These are phyloP conservation scores for Thymelicus acteon DNA, from an alignment of 2,888 invertebrate genomes.

Conservation along the genomic window DNA sequence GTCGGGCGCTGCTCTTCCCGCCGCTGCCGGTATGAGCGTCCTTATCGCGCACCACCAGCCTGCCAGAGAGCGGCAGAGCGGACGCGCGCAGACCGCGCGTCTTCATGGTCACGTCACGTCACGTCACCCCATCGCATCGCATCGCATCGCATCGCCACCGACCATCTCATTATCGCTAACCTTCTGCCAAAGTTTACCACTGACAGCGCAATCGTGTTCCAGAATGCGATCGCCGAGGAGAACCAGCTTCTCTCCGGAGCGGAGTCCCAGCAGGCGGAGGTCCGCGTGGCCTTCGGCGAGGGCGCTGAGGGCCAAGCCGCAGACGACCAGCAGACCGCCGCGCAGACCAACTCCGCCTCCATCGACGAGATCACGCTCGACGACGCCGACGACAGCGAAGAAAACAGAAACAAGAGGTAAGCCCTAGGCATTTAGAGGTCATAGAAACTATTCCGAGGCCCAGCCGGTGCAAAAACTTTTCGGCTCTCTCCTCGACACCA, in stretches of 20 bases:
- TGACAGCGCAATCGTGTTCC: conserved; percentile 49
- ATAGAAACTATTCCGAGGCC: no score
- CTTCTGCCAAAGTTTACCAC: conserved; percentile 3
- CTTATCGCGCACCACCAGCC: conserved; percentile 75
- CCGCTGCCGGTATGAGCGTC: conserved; percentile 76
- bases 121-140: conserved; percentile 49
- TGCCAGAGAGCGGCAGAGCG: conserved; percentile 78
- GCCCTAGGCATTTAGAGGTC: neutral
- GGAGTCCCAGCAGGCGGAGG: conserved; percentile 86
- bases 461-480: no score
- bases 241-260: conserved; percentile 81
- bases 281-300: conserved; percentile 85
- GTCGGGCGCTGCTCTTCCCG: conserved; percentile 67
- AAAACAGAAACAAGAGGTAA: conserved; percentile 91
- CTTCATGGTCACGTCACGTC: conserved; percentile 51
- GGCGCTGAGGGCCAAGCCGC: conserved; percentile 64
- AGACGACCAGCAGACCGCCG: conserved; percentile 76
- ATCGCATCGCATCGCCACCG: conserved; percentile 44
- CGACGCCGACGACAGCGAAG: conserved; percentile 89
- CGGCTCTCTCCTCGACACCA: neutral
- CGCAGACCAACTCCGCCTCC: conserved; percentile 86
- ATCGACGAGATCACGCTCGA: conserved; percentile 89
- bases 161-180: conserved; percentile 51
- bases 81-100: conserved; percentile 68
- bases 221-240: conserved; percentile 75